A percentile compares a stretch with the other conserved stretches of the same genome.
These are phyloP conservation scores for Morelia viridis DNA, from an alignment of 2,797 vertebrate genomes.

Conservation along the genomic window DNA sequence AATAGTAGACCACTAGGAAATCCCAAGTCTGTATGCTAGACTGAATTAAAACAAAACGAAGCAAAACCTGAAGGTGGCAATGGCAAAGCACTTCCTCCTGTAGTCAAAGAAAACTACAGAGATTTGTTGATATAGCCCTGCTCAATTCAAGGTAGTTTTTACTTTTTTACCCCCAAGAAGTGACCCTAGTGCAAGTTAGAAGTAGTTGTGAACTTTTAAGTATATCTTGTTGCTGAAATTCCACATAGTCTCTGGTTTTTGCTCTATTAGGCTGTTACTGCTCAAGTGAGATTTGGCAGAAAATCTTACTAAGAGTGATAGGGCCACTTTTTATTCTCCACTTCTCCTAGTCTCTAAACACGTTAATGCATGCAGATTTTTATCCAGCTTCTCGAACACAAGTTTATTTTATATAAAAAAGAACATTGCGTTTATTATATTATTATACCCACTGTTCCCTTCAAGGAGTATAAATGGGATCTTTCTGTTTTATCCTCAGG, in stretches of 20 bases:
- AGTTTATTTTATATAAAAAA: not conserved
- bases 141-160: not conserved
- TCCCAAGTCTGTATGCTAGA: not conserved
- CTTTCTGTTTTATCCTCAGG: too few species aligned
- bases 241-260: not conserved
- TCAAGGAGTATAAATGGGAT: not conserved
- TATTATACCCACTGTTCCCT: not conserved
- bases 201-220: not conserved
- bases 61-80: not conserved
- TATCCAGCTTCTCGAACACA: not conserved
- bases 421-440: not conserved
- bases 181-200: not conserved
- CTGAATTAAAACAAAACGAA: not conserved
- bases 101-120: not conserved
- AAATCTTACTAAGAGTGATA: not conserved
- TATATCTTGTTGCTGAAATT: not conserved
- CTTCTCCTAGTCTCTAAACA: not conserved
- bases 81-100: not conserved
- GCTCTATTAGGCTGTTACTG: not conserved
- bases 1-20: not conserved
- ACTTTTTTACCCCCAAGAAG: not conserved
- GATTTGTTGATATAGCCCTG: not conserved
- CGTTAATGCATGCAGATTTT: not conserved
- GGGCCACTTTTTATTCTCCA: not conserved
- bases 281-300: not conserved